These are phyloP conservation scores for Cynaeus angustus DNA, from an alignment of 2,888 invertebrate species.

Conservation along the genomic window DNA sequence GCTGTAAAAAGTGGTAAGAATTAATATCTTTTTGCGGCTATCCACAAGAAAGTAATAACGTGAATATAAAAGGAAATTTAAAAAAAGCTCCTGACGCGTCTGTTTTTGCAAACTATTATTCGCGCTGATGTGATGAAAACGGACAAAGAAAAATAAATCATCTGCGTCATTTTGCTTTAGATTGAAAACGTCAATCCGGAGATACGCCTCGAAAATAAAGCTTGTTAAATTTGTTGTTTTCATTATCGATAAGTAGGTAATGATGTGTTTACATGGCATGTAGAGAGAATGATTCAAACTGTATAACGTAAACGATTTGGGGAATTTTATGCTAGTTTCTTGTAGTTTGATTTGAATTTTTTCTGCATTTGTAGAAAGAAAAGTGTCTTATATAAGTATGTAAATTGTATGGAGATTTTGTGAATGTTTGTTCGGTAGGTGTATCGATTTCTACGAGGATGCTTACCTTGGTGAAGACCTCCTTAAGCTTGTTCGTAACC, in stretches of 20 bases:
- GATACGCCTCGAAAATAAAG: slow-evolving; percentile 10
- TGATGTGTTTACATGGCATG: not conserved
- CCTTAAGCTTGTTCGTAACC: slow-evolving; percentile 88
- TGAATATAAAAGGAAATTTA: slow-evolving; percentile 3
- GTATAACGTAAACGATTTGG: no score
- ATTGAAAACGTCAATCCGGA: slow-evolving; percentile 24
- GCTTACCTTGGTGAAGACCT: slow-evolving; percentile 86
- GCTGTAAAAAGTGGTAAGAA: slow-evolving; percentile 67
- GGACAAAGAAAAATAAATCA: slow-evolving; percentile 16
- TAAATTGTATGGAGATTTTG: no score
- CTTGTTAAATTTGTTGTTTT: slow-evolving; percentile 11
- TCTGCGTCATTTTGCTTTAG: not conserved
- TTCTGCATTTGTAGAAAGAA: not conserved
- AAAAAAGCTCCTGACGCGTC: slow-evolving; percentile 1
- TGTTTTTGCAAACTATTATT: not conserved
- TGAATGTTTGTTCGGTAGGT: not conserved
- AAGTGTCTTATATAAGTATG: not conserved
- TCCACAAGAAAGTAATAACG: not conserved
- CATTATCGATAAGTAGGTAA: not conserved
- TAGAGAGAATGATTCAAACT: no score
- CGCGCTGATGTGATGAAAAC: slow-evolving; percentile 13
- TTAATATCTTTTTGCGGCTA: slow-evolving; percentile 23
- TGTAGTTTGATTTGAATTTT: no score
- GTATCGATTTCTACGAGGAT: slow-evolving; percentile 3
- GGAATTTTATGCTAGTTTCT: no score